Evolutionary conservation across 1,140 invertebrate species (phyloP).

Genomic region (Schmidtea mediterranea): DNA sequence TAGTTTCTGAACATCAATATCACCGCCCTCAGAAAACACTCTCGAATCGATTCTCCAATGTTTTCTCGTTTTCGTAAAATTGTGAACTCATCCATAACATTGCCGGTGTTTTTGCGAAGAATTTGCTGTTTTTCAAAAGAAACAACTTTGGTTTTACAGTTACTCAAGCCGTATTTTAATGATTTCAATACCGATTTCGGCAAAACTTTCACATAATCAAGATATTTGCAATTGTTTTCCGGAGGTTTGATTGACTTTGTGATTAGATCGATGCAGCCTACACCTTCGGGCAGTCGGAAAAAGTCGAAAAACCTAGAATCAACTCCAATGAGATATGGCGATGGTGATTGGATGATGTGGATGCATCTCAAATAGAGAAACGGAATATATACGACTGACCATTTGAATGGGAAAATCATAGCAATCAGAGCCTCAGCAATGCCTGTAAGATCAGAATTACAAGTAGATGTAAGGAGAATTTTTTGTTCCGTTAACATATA

Average conservation of each 20-base stretch:
- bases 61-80: no score
- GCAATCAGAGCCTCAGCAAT: neutral
- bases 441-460: neutral
- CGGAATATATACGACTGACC: slow-evolving; percentile 2
- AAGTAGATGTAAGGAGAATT: neutral
- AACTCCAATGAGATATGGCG: slow-evolving; percentile 1
- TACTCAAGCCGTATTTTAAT: no score
- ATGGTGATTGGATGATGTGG: slow-evolving; percentile 2
- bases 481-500: slow-evolving; percentile 1
- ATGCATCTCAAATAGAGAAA: neutral
- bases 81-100: no score
- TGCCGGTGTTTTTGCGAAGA: no score
- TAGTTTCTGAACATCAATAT: no score
- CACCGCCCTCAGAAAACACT: no score
- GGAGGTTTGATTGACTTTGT: neutral
- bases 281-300: neutral
- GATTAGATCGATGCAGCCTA: slow-evolving; percentile 1
- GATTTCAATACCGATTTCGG: no score
- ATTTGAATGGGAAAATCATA: neutral
- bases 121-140: no score
- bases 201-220: no score
- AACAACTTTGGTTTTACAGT: no score
- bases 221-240: no score
- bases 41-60: no score
- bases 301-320: slow-evolving; percentile 4